Percentiles rank a stretch among this genome's conserved stretches.
phyloP scores from a whole-genome alignment of 2,113 vertebrate species.

The Charadrius vociferus region DNA sequence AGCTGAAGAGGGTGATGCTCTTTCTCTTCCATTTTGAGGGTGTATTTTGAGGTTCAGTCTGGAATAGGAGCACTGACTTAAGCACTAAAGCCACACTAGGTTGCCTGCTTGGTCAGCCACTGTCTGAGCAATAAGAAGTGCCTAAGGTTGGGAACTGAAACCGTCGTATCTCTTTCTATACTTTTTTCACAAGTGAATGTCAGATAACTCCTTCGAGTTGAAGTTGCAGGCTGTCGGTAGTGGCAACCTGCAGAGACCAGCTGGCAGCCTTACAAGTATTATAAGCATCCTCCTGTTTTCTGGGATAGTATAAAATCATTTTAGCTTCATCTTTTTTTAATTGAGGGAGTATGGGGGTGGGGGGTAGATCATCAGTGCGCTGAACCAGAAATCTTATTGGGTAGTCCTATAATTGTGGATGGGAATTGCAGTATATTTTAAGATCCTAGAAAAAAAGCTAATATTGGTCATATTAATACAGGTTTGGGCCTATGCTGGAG shows the following conservation, averaged over 20 bases:
- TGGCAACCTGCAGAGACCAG: not conserved
- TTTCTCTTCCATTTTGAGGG: not conserved
- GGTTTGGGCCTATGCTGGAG: not conserved
- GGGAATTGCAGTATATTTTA: not conserved
- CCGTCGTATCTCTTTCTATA: accelerated
- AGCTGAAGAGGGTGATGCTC: not conserved
- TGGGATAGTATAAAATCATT: not conserved
- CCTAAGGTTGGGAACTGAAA: not conserved
- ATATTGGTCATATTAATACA: not conserved
- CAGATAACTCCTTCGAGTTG: not conserved
- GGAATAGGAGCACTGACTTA: not conserved
- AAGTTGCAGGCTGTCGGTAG: not conserved
- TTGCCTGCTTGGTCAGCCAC: not conserved
- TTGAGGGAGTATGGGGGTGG: not conserved
- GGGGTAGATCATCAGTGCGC: not conserved
- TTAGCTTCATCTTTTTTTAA: not conserved
- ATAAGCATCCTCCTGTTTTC: not conserved
- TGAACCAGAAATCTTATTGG: not conserved
- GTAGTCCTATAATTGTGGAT: not conserved
- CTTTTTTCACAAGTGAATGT: not conserved
- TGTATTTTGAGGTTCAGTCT: not conserved
- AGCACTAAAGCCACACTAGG: not conserved
- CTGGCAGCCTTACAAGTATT: not conserved
- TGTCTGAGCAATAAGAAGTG: not conserved
- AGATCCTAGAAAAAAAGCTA: not conserved